Base-by-base conservation (phyloP, 1,140 invertebrate species). In the Oscheius sp. region DNA sequence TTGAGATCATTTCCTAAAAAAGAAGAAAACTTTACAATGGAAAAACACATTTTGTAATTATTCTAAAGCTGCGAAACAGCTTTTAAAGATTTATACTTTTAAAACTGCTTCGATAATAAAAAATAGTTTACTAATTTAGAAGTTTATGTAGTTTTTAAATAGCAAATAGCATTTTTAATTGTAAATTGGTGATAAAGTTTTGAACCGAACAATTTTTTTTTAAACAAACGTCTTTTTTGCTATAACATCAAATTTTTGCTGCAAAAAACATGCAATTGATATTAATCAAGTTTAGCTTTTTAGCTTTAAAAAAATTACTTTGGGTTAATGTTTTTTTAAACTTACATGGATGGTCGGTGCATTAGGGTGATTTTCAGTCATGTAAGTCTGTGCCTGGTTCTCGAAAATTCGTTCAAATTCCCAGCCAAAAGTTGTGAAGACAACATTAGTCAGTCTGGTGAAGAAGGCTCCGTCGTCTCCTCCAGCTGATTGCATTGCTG, bases 61-160 rank as follows among this genome's bases (percentile, higher is more conserved):
- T 55, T 52, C 67, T 38, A 46, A 49, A 68, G 34, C 32, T 59
- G 38, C 0, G 67, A 55, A 38, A 36, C 28, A n/a, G 38, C 55
- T 20, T 42, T 4, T 15, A 23, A 7, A 55, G 15, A 55, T 55
- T 55, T 55, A 15, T 55, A n/a, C 23, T 15, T n/a, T n/a, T n/a
- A 55, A 23, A 55, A 4, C 7, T 20, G 15, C 49, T 23, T 55
- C 15, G 23, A 4, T 4, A 7, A 55, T 23, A 4, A 4, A 13
- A 4, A 55, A 4, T 15, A 55, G 49, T 13, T n/a, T n/a, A n/a
- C n/a, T n/a, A n/a, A n/a, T n/a, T n/a, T n/a, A n/a, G n/a, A n/a
- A n/a, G n/a, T n/a, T n/a, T n/a, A n/a, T n/a, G n/a, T n/a, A n/a
- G n/a, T n/a, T n/a, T n/a, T n/a, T n/a, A n/a, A n/a, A n/a, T n/a